Base-by-base conservation (phyloP, 2,113 vertebrate genomes). In the Cyprinus carpio region DNA sequence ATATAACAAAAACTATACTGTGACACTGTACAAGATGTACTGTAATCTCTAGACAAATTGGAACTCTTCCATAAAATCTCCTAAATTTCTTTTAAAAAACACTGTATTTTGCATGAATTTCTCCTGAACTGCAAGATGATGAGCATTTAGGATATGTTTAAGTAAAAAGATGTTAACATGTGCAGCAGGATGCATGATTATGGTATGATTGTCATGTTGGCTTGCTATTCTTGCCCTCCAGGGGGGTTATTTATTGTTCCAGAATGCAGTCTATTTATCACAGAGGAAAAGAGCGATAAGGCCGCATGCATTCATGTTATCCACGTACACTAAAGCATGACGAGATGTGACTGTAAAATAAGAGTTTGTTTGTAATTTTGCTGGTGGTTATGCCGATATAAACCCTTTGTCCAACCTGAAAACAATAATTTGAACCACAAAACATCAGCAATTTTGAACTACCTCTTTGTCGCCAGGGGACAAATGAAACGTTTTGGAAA, bases 401-500 rank as follows among this genome's bases (percentile, higher is more conserved):
- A 87, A 37, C 29, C 49, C 64, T 84, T 86, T 84, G 85, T 84
- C 16, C 60, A 83, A 83, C 76, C 76, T 85, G 77, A 87, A 87
- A 87, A 81, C 71, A 64, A 20, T 72, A 79, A 87, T 85, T 43
- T 84, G 34, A 86, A 77, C 64, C 74, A 31, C 65, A 49, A 76
- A 86, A 83, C 65, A 67, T 60, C 85, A 64, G 74, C 18, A 56
- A 85, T 77, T 77, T 82, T 37, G 27, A 64, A 69, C 27, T 77
- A 58, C 62, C 67, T 37, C 43, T 84, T 62, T 49, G 85, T 37
- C 25, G n/a, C 54, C 76, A 51, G 29, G 31, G 84, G 81, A 85
- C 54, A 87, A 87, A 87, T 64, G 13, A 29, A 84, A 37, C n/a
- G 60, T 83, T 83, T 87, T 27, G 27, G 23, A 85, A 85, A 86